A percentile compares a stretch with the other conserved stretches of the same genome.
Evolutionary conservation across 2,113 vertebrate genomes (phyloP).

Genomic region (Daubentonia madagascariensis): DNA sequence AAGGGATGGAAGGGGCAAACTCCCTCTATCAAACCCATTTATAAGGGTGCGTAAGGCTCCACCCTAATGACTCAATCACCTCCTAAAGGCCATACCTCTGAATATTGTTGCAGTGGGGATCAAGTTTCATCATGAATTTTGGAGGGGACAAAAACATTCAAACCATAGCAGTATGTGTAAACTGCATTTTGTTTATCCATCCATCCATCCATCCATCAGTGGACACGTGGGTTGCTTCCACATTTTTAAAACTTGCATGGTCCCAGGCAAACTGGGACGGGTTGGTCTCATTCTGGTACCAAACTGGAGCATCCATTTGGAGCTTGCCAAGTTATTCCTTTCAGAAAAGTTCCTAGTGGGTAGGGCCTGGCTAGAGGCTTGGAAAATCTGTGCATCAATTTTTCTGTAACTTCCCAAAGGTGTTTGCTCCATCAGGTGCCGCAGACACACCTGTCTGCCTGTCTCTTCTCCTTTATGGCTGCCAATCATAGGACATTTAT

Average conservation of each 20-base stretch:
- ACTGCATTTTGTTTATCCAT: background rate
- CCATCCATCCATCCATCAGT: too few relatives aligned
- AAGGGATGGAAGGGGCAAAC: background rate
- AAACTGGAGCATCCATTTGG: accelerated
- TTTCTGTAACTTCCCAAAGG: background rate
- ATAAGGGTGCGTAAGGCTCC: background rate
- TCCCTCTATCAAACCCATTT: background rate
- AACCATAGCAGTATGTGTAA: accelerated
- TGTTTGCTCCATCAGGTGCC: background rate
- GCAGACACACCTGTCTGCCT: accelerated
- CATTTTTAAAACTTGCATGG: background rate
- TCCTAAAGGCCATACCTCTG: too few relatives aligned
- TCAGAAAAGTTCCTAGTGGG: background rate
- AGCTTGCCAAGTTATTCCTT: too few relatives aligned
- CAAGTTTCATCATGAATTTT: background rate
- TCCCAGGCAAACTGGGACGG: background rate
- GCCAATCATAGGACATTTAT: accelerated
- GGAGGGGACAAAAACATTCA: background rate
- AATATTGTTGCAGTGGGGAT: background rate
- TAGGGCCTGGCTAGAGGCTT: background rate
- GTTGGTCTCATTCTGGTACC: background rate
- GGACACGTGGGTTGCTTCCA: background rate
- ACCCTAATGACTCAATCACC: background rate
- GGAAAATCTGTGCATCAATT: accelerated
- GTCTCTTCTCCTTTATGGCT: background rate